Evolutionary conservation across 2,888 invertebrate species (phyloP).

Genomic region (Xestia xanthographa): DNA sequence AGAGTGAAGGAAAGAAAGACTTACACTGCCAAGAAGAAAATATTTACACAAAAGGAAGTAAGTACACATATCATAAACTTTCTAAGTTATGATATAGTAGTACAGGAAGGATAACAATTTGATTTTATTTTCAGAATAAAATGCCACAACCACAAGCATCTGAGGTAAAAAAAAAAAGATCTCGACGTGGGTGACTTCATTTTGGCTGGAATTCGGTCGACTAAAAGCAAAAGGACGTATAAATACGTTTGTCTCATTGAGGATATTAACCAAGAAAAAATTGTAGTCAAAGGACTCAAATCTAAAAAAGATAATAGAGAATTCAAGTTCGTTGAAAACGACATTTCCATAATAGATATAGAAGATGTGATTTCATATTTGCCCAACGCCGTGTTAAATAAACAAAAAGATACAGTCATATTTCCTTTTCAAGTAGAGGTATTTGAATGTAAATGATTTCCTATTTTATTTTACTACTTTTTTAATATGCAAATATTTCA

Average conservation of each 20-base stretch:
- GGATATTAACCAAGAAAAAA: conserved; percentile 30
- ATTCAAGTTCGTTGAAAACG: conserved; percentile 32
- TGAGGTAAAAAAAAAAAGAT: conserved; percentile 15
- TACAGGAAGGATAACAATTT: conserved; percentile 31
- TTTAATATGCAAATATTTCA: conserved; percentile 25
- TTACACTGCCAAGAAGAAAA: conserved; percentile 10
- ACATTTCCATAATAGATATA: conserved; percentile 32
- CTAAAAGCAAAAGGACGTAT: conserved; percentile 33
- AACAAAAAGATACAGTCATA: conserved; percentile 40
- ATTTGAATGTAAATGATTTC: conserved; percentile 32
- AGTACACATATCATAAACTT: conserved; percentile 11
- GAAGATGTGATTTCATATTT: conserved; percentile 39
- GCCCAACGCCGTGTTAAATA: conserved; percentile 36
- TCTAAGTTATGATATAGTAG: conserved; percentile 17
- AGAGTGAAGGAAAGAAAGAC: conserved; percentile 16
- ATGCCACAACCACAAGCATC: conserved; percentile 36
- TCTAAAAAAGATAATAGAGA: conserved; percentile 33
- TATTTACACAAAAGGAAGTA: conserved; percentile 7
- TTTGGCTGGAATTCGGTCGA: conserved; percentile 27
- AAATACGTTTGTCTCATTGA: conserved; percentile 37
- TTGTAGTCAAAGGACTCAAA: conserved; percentile 27
- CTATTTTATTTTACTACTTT: conserved; percentile 27
- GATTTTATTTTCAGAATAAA: conserved; percentile 36
- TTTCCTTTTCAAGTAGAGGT: conserved; percentile 33
- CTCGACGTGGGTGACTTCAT: conserved; percentile 17